These are phyloP conservation scores for Ecdyonurus torrentis DNA, from an alignment of 2,888 invertebrate genomes.

Conservation along the genomic window DNA sequence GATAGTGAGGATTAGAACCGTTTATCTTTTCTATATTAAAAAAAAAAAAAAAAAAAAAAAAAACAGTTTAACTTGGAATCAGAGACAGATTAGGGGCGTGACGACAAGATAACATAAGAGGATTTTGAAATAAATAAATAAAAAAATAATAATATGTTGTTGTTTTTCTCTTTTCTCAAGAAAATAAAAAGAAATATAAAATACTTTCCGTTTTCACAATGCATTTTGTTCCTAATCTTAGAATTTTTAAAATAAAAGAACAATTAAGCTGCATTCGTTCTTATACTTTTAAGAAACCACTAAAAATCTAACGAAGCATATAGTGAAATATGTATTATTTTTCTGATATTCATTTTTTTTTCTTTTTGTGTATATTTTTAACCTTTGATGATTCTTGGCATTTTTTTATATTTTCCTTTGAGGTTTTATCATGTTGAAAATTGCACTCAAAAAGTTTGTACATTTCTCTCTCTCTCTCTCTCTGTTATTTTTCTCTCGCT, in stretches of 20 bases:
- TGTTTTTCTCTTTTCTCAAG: background rate
- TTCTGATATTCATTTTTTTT: background rate
- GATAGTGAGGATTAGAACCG: background rate
- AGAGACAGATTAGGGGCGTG: background rate
- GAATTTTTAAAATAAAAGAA: background rate
- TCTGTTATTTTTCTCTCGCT: background rate
- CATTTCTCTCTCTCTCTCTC: background rate
- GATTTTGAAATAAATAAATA: background rate
- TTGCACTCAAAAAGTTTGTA: background rate
- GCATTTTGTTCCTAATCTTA: background rate
- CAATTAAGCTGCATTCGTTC: no score
- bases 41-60: no score
- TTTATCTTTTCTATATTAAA: no score
- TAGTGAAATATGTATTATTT: no score
- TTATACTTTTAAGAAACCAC: background rate
- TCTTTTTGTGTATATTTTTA: background rate
- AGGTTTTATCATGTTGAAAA: background rate
- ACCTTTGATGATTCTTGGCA: background rate
- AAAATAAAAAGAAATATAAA: no score
- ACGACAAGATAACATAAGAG: background rate
- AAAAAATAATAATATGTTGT: background rate
- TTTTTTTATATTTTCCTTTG: background rate
- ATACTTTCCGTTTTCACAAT: no score
- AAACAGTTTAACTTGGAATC: background rate
- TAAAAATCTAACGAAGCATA: background rate